phyloP scores from a whole-genome alignment of 2,113 vertebrate genomes.

The Phaethornis superciliosus region DNA sequence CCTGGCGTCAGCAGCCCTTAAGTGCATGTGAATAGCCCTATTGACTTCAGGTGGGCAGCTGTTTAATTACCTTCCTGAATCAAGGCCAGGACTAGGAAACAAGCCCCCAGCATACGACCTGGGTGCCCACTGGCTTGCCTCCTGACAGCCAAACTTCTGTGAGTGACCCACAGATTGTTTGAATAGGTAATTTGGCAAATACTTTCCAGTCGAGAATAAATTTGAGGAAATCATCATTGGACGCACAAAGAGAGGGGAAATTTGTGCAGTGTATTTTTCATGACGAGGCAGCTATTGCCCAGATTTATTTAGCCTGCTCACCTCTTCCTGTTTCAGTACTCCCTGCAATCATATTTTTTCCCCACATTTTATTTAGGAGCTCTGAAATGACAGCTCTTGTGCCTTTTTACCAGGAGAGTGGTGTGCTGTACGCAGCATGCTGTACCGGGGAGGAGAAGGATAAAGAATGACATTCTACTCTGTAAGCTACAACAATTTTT shows the following conservation, averaged over 20 bases:
- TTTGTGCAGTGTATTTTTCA: conserved; percentile 21
- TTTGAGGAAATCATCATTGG: conserved; percentile 12
- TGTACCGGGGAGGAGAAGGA: background rate
- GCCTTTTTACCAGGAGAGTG: background rate
- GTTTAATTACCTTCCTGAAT: conserved; percentile 62
- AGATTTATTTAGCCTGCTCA: conserved; percentile 31
- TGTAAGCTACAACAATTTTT: conserved; percentile 62
- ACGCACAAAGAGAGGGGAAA: background rate
- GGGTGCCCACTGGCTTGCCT: background rate
- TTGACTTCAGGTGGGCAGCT: conserved; percentile 63
- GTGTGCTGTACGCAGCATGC: conserved; percentile 31
- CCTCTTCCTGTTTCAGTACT: conserved; percentile 27
- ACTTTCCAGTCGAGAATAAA: conserved; percentile 1
- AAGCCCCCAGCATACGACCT: background rate
- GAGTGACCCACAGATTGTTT: background rate
- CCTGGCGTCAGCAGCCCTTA: conserved; percentile 50
- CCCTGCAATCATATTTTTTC: background rate
- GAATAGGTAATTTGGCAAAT: conserved; percentile 36
- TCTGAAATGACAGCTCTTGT: conserved; percentile 34
- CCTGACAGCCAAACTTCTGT: background rate
- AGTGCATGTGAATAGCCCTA: conserved; percentile 57
- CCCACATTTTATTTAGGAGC: conserved; percentile 32
- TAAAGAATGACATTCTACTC: conserved; percentile 63
- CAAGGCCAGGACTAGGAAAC: conserved; percentile 38
- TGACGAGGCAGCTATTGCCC: conserved; percentile 19